Percentiles rank a stretch among this genome's conserved stretches.
Conservation (phyloP, 2,888 invertebrate genomes). For the Portevinia maculata region DNA sequence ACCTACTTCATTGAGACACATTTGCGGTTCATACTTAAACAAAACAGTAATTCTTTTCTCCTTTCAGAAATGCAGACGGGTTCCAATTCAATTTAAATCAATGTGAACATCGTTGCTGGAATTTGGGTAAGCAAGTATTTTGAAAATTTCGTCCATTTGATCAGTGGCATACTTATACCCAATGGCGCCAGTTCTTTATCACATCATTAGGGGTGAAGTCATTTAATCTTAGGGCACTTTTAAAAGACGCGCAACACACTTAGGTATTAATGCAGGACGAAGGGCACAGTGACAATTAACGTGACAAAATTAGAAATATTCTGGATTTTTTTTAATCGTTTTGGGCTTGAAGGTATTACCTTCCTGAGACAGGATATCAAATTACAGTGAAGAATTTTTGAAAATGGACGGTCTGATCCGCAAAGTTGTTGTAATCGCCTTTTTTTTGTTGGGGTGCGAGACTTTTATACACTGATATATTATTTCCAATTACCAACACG, state of each 20-base stretch:
- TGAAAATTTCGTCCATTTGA: not conserved
- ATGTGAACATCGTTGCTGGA: conserved; percentile 54
- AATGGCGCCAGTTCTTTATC: conserved; percentile 30
- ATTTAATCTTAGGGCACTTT: not conserved
- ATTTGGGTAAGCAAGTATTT: conserved; percentile 45
- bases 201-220: not conserved
- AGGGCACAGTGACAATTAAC: not conserved
- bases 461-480: too few relatives aligned
- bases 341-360: too few relatives aligned
- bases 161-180: conserved; percentile 1
- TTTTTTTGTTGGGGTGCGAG: too few relatives aligned
- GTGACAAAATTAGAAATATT: too few relatives aligned
- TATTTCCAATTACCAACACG: too few relatives aligned
- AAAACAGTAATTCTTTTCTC: not conserved
- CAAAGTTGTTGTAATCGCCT: too few relatives aligned
- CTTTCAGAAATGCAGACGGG: conserved; percentile 50
- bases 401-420: too few relatives aligned
- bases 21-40: not conserved
- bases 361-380: too few relatives aligned
- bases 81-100: conserved; percentile 34
- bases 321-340: too few relatives aligned
- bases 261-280: too few relatives aligned
- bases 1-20: not conserved
- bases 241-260: too few relatives aligned
- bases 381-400: too few relatives aligned